Evolutionary conservation across 2,888 invertebrate species (phyloP), one percentile per base, ranked within the genome.

Genomic region (Taenaris catops): DNA sequence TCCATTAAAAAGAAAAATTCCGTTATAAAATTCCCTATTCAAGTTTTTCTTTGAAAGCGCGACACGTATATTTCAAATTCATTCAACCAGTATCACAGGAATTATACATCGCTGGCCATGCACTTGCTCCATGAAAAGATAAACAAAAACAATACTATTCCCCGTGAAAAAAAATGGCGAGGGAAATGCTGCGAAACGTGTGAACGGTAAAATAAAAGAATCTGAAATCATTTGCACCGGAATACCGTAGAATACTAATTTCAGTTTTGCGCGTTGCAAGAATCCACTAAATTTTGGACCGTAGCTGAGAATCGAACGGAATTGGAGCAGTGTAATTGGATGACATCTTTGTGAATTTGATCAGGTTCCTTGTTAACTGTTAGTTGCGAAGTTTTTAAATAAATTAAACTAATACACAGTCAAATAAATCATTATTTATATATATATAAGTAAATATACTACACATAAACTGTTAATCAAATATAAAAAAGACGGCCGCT

Each of bases 21-120:
- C n/a, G n/a, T n/a, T n/a, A n/a, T n/a, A n/a, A n/a, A n/a, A n/a
- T n/a, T n/a, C n/a, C n/a, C n/a, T n/a, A n/a, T n/a, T n/a, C n/a
- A n/a, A n/a, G n/a, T n/a, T n/a, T n/a, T n/a, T n/a, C n/a, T 14
- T 14, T 14, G 8, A 16, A 26, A 26, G 31, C 8, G 5, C 11
- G 18, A 6, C 9, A 8, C 23, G 17, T 24, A 18, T 61, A 66
- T 69, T 68, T 73, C 63, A 65, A 76, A 61, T 71, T 69, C 68
- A 72, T 72, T 71, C 63, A 62, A 46, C 47, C 62, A 56, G 59
- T 74, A 78, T 80, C 78, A 61, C 70, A 64, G 81, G 78, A 80
- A 74, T 74, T 63, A 72, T 70, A 76, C 80, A 70, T 69, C 64
- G 68, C 64, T 74, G 78, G 55, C 53, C 59, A 58, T 59, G 66